These are phyloP conservation scores for Lamproptera curius DNA, from an alignment of 2,888 invertebrate species.

Conservation along the genomic window DNA sequence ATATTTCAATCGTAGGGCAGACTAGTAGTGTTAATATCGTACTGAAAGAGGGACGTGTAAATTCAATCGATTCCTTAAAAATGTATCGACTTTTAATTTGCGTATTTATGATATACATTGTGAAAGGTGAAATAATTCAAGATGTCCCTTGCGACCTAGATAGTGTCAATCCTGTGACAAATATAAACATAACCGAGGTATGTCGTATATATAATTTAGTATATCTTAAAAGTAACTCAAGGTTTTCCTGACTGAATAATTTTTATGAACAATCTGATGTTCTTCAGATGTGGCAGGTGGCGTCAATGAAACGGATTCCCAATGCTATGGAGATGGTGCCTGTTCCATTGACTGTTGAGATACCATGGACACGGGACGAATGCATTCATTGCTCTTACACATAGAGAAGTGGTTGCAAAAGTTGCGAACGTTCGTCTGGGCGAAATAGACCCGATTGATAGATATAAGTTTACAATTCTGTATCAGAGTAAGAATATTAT, in stretches of 20 bases:
- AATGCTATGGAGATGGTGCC: constrained; percentile 20
- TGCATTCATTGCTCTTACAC: not conserved
- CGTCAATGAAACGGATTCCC: constrained; percentile 15
- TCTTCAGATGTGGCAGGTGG: constrained; percentile 20
- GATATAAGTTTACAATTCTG: not conserved
- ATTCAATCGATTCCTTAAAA: not conserved
- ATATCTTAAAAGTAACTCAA: too few species aligned
- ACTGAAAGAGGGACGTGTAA: too few species aligned
- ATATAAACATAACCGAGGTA: constrained; percentile 9
- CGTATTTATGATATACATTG: not conserved
- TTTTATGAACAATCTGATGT: too few species aligned
- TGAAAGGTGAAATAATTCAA: not conserved
- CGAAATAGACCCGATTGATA: not conserved
- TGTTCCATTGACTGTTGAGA: constrained; percentile 17
- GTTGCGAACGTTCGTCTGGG: not conserved
- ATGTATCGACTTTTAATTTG: constrained; percentile 5
- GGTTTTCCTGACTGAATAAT: too few species aligned
- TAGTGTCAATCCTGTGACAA: not conserved
- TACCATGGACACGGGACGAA: too few species aligned
- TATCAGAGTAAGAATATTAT: constrained; percentile 13
- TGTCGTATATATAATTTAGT: not conserved
- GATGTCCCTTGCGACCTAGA: constrained; percentile 5
- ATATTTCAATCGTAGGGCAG: constrained; percentile 13
- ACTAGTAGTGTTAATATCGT: not conserved
- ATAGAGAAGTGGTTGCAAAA: constrained; percentile 3